Evolutionary conservation across 2,888 invertebrate species (phyloP), one percentile per base, ranked within the genome.

Genomic region (Tromatobia lineatoria): DNA sequence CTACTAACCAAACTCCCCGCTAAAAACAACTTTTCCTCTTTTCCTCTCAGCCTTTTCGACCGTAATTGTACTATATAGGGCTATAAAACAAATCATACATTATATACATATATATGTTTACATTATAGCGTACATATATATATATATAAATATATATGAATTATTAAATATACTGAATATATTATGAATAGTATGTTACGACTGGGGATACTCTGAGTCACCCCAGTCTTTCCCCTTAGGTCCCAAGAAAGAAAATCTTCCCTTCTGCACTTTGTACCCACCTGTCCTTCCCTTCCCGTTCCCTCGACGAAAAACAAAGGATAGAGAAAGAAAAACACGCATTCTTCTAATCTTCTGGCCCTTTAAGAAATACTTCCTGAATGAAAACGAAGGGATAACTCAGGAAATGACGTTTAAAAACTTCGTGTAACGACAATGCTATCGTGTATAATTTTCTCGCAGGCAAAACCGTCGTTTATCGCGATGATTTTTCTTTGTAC

Each of bases 381-480:
- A 42, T 25, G 6, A 25, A 50, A 81, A 83, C 59, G 50, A 85
- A 66, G 74, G 80, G 86, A 84, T 67, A 85, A 78, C 86, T 87
- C 85, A 86, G 85, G 81, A 84, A 82, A 81, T 64, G 80, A 76
- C 73, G 82, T 85, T 83, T 78, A 77, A 73, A 77, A 73, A 77
- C 78, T 83, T 80, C 80, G 80, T 78, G 77, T 54, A 67, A 79
- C 67, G 75, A 78, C 73, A 64, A 38, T 45, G 69, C 64, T 77
- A 76, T 69, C 54, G 57, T 52, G 52, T 74, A 70, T 79, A n/a
- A 66, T 85, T 85, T 86, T 85, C 29, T 86, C 86, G 85, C 86
- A 86, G 86, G 79, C 87, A 81, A 57, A 83, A 83, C 82, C 82
- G 84, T 84, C 82, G 83, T 85, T 83, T 64, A 80, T 85, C 80